Evolutionary conservation across 2,888 invertebrate genomes (phyloP), one percentile per base, ranked within the genome.

Genomic region (Chironomus riparius): DNA sequence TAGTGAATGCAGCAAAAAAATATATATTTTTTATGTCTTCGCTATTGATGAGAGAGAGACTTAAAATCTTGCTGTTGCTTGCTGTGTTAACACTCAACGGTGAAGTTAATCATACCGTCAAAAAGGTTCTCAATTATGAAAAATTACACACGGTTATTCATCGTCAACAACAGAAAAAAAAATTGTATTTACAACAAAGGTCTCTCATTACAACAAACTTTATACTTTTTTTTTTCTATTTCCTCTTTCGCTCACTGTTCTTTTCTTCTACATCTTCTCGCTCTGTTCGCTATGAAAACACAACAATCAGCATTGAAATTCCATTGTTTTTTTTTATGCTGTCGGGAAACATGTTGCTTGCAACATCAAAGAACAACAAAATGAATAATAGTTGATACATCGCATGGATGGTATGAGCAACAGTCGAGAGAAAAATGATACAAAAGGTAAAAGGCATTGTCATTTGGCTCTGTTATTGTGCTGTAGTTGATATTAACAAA

Each of bases 111-210:
- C 65, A 65, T 65, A 65, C 21, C 22, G 21, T 18, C 18, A 65
- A 24, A 65, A 65, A 65, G 65, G 65, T 65, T 65, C 65, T 65
- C 65, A 65, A 65, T 65, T 65, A 65, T 65, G 65, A 65, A 65
- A 65, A 65, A 65, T 65, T 65, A 65, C 22, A 24, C 65, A 65
- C 65, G 18, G 65, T 65, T 65, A 65, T 21, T 65, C 65, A 65
- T 65, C 65, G 22, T 18, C 65, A 65, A 21, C 65, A 24, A 65
- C 22, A 24, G 15, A n/a, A 15, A 56, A 15, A n/a, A n/a, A 15
- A 10, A 21, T 12, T 21, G 21, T 65, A 65, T 12, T 4, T 65
- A 24, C 22, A 65, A 21, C 21, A 65, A 65, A 65, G 65, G 65
- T 24, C 24, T 65, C 65, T 56, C 56, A 56, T 56, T 56, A 56